Conservation (phyloP, 2,113 vertebrate genomes). For the Artemisiospiza belli region DNA sequence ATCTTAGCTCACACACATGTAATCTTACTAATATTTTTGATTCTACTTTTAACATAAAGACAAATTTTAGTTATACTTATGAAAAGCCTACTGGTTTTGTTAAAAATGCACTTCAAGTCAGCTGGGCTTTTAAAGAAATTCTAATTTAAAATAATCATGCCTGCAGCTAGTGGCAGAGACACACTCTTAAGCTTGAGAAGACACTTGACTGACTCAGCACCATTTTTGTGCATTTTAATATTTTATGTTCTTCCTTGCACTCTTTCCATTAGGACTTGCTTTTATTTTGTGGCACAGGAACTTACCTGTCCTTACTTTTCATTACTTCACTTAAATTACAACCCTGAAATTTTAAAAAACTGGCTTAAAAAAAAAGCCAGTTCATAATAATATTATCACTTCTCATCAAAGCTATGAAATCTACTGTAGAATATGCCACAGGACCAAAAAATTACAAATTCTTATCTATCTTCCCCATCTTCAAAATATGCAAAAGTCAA, state of each 20-base stretch:
- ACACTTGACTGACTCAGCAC: neutral
- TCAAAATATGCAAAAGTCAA: neutral
- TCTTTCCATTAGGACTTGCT: neutral
- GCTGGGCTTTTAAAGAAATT: neutral
- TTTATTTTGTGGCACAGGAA: neutral
- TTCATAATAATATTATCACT: neutral
- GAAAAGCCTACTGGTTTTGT: neutral
- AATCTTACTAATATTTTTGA: neutral
- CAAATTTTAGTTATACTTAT: neutral
- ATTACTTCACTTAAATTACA: neutral
- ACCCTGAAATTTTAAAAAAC: neutral
- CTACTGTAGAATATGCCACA: neutral
- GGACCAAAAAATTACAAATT: neutral
- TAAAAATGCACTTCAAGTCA: neutral
- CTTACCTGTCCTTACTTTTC: neutral
- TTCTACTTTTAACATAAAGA: neutral
- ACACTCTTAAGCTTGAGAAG: neutral
- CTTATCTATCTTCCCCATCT: neutral
- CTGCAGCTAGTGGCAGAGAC: neutral
- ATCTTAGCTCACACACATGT: neutral
- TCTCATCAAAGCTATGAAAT: neutral
- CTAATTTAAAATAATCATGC: neutral
- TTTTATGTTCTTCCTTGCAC: neutral
- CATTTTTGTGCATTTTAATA: neutral
- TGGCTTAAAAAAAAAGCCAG: neutral